Evolutionary conservation across 2,797 vertebrate species (phyloP).

Genomic region (Phalloptychus januarius): DNA sequence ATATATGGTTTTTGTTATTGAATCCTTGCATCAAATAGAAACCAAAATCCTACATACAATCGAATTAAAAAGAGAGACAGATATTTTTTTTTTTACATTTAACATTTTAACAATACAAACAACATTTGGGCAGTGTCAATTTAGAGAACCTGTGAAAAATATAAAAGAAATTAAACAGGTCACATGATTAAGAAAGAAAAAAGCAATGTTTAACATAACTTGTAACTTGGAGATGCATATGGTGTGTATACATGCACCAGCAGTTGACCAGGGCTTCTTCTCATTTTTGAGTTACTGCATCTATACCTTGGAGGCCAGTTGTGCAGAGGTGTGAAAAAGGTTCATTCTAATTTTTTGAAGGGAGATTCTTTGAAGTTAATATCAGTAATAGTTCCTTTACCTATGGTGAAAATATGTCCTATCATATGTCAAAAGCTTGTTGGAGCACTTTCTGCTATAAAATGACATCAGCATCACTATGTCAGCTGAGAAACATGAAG

Average conservation of each 20-base stretch:
- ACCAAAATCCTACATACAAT: background rate
- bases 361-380: no score
- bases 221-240: background rate
- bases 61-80: background rate
- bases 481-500: no score
- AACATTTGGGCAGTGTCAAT: background rate
- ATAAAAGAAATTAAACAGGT: background rate
- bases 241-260: background rate
- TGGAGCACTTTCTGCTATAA: no score
- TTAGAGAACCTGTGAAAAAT: background rate
- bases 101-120: background rate
- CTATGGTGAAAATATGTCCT: background rate
- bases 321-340: no score
- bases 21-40: background rate
- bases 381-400: background rate
- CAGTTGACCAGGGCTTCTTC: background rate
- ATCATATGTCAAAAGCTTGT: no score
- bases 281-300: background rate
- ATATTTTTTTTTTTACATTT: background rate
- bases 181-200: background rate
- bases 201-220: background rate
- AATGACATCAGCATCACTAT: no score
- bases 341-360: no score
- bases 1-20: background rate
- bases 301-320: background rate